phyloP scores from a whole-genome alignment of 2,888 invertebrate genomes.

The Chesias legatella region DNA sequence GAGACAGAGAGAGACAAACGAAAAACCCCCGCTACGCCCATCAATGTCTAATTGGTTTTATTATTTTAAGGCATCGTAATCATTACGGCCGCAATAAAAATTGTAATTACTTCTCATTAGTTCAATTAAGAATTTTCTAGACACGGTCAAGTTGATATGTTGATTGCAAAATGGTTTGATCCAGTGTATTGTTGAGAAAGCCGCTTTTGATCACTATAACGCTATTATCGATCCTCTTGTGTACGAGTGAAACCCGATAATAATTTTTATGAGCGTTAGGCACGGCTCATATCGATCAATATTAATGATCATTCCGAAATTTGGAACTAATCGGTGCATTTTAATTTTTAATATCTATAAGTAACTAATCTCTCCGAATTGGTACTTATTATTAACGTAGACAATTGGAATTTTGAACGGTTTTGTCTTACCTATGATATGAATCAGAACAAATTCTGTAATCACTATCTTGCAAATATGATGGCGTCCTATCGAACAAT shows the following conservation, averaged over 20 bases:
- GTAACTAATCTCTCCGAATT: slow-evolving; percentile 49
- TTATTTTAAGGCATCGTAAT: slow-evolving; percentile 81
- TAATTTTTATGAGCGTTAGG: slow-evolving; percentile 69
- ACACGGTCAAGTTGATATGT: slow-evolving; percentile 75
- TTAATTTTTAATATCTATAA: slow-evolving; percentile 67
- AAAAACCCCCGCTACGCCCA: slow-evolving; percentile 65
- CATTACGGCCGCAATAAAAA: slow-evolving; percentile 79
- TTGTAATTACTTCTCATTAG: slow-evolving; percentile 81
- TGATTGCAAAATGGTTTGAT: slow-evolving; percentile 65
- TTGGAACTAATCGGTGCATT: slow-evolving; percentile 72
- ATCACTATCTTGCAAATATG: slow-evolving; percentile 30
- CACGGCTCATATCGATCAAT: slow-evolving; percentile 73
- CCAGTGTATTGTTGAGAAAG: slow-evolving; percentile 64
- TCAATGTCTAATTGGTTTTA: slow-evolving; percentile 80
- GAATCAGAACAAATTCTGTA: slow-evolving; percentile 38
- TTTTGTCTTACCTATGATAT: slow-evolving; percentile 39
- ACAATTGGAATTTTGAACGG: slow-evolving; percentile 42
- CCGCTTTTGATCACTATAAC: slow-evolving; percentile 56
- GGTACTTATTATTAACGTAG: slow-evolving; percentile 48
- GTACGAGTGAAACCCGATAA: slow-evolving; percentile 60
- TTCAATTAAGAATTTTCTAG: slow-evolving; percentile 80
- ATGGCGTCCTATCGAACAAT: too few relatives aligned
- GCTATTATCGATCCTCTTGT: slow-evolving; percentile 58
- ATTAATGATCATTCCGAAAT: slow-evolving; percentile 70
- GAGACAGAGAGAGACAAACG: slow-evolving; percentile 53